Conservation (phyloP, 2,797 vertebrate genomes). For the Salmo trutta region DNA sequence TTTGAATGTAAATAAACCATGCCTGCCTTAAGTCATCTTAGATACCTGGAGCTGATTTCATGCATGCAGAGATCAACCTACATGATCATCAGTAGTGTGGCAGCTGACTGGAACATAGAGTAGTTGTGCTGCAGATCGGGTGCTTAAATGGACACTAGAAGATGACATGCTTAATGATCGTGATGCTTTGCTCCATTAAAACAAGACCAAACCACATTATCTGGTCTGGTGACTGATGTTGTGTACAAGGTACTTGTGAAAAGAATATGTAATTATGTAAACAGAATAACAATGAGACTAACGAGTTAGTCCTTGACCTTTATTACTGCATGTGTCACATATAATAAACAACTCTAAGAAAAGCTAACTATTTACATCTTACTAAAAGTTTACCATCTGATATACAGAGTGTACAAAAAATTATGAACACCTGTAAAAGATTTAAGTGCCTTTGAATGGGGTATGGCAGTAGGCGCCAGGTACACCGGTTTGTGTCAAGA, state of each 20-base stretch:
- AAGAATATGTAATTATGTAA: too few relatives aligned
- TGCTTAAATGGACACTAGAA: neutral
- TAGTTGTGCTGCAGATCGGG: neutral
- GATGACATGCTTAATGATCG: neutral
- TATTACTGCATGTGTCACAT: neutral
- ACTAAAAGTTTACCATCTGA: neutral
- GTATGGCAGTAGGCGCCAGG: too few relatives aligned
- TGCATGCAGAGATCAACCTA: neutral
- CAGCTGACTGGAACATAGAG: neutral
- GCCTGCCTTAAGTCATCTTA: neutral
- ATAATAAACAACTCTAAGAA: too few relatives aligned
- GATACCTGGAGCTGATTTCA: neutral
- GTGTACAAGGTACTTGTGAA: too few relatives aligned
- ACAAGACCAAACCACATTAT: neutral
- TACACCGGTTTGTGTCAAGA: too few relatives aligned
- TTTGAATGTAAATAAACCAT: neutral
- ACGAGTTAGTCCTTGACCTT: neutral
- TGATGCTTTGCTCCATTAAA: neutral
- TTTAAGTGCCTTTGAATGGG: too few relatives aligned
- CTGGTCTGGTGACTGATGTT: neutral
- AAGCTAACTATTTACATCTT: neutral
- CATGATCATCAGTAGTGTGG: neutral
- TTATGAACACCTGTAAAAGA: too few relatives aligned
- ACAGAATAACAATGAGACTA: neutral
- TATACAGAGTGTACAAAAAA: neutral